phyloP scores from a whole-genome alignment of 30 jellyfish, hydroid and myxozoan genomes.

The Turritopsis rubra region DNA sequence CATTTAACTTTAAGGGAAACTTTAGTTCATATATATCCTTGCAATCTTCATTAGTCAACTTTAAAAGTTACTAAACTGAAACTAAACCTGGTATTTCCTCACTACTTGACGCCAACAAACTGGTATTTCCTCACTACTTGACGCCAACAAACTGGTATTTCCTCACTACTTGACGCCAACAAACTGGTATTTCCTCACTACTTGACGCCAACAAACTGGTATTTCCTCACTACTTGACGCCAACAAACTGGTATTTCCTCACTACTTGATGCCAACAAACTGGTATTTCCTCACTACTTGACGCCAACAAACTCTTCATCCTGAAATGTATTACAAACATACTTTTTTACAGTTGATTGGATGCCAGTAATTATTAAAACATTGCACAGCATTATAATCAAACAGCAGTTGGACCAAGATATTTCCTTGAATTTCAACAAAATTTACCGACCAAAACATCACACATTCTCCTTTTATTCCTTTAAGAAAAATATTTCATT shows the following conservation, averaged over 20 bases:
- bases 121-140: not conserved
- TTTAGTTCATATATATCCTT: too few relatives aligned
- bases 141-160: not conserved
- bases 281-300: not conserved
- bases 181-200: too few relatives aligned
- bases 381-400: too few relatives aligned
- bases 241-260: not conserved
- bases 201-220: not conserved
- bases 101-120: not conserved
- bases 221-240: not conserved
- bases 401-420: too few relatives aligned
- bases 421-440: too few relatives aligned
- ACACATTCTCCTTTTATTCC: too few relatives aligned
- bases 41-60: not conserved
- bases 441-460: too few relatives aligned
- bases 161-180: not conserved
- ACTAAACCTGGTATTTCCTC: not conserved
- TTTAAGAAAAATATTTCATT: too few relatives aligned
- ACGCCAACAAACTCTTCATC: not conserved
- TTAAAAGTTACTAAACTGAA: not conserved
- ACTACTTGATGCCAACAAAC: not conserved
- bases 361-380: too few relatives aligned
- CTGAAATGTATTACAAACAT: not conserved
- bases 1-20: too few relatives aligned
- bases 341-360: too few relatives aligned